Evolutionary conservation across 2,888 invertebrate genomes (phyloP), one percentile per base, ranked within the genome.

Genomic region (Pseudeuparius sepicola): DNA sequence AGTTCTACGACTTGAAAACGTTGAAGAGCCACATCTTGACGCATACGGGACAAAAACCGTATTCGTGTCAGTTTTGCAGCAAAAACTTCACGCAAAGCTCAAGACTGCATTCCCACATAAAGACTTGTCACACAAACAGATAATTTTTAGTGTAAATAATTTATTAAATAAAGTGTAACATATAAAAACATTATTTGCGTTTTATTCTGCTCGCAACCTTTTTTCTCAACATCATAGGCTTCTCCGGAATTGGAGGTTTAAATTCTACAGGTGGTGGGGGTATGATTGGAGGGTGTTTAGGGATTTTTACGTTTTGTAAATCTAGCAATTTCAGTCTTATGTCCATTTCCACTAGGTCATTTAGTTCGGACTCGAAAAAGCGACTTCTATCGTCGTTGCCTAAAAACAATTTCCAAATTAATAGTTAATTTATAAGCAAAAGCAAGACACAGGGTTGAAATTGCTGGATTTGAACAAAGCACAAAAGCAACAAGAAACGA

Each of bases 321-420:
- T 61, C 61, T 10, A 62, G 39, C 15, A 60, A 43, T 37, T 58
- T 53, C 26, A 62, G 39, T 20, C 52, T 50, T 27, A 57, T 41
- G 33, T 62, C 61, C 59, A 60, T 60, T 32, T 52, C 51, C 1
- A 55, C 47, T 23, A 61, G 34, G n/a, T 48, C 46, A 10, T 57
- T 46, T 14, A 61, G 40, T 37, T 62, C 61, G 15, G 50, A 45
- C n/a, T 46, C 39, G 37, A 56, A 62, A 13, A 42, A 46, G 4
- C 47, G 41, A 36, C 59, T 60, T 41, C 51, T 46, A 4, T 44
- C 35, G 4, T 45, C 37, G 37, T 48, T 47, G 5, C 44, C 54
- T 42, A 29, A 10, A 38, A 35, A n/a, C n/a, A n/a, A n/a, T n/a
- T n/a, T n/a, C n/a, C n/a, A n/a, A n/a, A n/a, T n/a, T n/a, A n/a